A percentile compares a stretch with the other conserved stretches of the same genome.
phyloP scores from a whole-genome alignment of 1,140 invertebrate genomes.

The Drosophila pseudoobscura region DNA sequence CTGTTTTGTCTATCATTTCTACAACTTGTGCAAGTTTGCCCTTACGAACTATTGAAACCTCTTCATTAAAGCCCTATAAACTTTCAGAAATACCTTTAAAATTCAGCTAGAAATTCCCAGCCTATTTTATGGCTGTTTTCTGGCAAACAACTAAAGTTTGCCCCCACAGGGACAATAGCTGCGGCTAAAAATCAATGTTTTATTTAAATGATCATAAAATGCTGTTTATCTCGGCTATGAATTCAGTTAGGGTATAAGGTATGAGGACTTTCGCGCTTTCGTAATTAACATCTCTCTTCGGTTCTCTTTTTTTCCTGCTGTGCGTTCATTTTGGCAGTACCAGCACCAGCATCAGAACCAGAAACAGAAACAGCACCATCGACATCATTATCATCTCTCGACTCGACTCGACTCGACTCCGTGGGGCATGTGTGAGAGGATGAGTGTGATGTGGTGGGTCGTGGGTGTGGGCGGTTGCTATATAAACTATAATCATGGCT shows the following conservation, averaged over 20 bases:
- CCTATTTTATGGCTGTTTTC: too few species aligned
- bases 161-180: too few species aligned
- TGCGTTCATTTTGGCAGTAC: slow-evolving; percentile 38
- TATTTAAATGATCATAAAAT: slow-evolving; percentile 1
- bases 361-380: slow-evolving; percentile 18
- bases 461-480: background rate
- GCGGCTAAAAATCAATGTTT: too few species aligned
- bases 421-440: slow-evolving; percentile 31
- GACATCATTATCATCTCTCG: slow-evolving; percentile 45
- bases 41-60: too few species aligned
- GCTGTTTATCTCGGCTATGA: too few species aligned
- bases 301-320: slow-evolving; percentile 20
- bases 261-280: slow-evolving; percentile 12
- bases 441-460: slow-evolving; percentile 16
- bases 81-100: too few species aligned
- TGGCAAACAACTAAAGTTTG: too few species aligned
- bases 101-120: too few species aligned
- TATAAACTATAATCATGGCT: background rate
- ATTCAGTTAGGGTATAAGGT: slow-evolving; percentile 19
- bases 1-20: too few species aligned
- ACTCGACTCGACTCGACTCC: slow-evolving; percentile 18
- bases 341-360: slow-evolving; percentile 15
- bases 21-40: too few species aligned
- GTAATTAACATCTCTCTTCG: slow-evolving; percentile 31
- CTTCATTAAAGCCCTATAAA: too few species aligned